Conservation (phyloP, 1,140 invertebrate species). For the Drosophila littoralis region DNA sequence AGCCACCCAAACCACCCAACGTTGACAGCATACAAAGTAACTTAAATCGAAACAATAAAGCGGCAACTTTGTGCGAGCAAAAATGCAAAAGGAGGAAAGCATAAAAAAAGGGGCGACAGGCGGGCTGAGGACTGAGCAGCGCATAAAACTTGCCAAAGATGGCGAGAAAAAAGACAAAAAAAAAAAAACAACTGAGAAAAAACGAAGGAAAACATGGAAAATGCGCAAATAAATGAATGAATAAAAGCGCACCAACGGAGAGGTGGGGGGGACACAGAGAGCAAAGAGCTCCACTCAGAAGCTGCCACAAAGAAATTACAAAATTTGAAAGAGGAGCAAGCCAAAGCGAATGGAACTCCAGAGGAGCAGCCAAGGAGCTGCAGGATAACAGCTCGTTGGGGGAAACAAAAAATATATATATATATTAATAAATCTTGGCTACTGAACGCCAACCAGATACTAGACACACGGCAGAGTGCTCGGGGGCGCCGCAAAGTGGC, state of each 20-base stretch:
- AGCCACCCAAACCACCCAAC: slow-evolving; percentile 39
- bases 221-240: slow-evolving; percentile 82
- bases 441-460: slow-evolving; percentile 33
- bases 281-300: not conserved
- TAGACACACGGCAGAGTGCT: slow-evolving; percentile 35
- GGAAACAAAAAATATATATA: slow-evolving; percentile 41
- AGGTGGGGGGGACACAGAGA: not conserved
- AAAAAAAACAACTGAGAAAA: slow-evolving; percentile 12
- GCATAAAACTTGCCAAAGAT: slow-evolving; percentile 54
- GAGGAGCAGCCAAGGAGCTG: slow-evolving; percentile 1
- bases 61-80: slow-evolving; percentile 76
- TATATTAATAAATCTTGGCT: slow-evolving; percentile 71
- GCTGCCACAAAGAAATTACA: slow-evolving; percentile 75
- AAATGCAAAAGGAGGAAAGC: slow-evolving; percentile 67
- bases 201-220: slow-evolving; percentile 54
- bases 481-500: slow-evolving; percentile 16
- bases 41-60: slow-evolving; percentile 84
- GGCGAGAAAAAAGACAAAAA: slow-evolving; percentile 10
- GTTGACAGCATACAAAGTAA: slow-evolving; percentile 84
- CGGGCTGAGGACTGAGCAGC: slow-evolving; percentile 1
- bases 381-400: not conserved
- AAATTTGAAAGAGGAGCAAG: slow-evolving; percentile 54
- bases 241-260: slow-evolving; percentile 65
- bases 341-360: slow-evolving; percentile 12
- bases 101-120: slow-evolving; percentile 48